Evolutionary conservation across 2,888 invertebrate species (phyloP), one percentile per base, ranked within the genome.

Genomic region (Diplazon laetatorius): DNA sequence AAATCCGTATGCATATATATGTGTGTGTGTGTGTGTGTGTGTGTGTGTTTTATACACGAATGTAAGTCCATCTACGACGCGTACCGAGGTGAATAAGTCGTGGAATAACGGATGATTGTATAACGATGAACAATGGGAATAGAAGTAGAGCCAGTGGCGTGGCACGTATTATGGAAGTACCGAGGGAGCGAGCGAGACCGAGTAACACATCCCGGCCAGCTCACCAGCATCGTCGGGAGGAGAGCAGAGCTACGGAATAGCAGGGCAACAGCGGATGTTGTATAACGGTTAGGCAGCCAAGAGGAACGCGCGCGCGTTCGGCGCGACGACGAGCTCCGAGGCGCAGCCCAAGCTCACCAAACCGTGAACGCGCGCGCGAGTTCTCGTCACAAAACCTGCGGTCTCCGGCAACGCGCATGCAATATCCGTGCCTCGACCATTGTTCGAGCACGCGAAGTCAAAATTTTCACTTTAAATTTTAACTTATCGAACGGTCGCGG

Each of bases 231-330:
- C 48, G 44, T 30, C 59, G 55, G 63, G 65, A 46, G 35, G 70
- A 65, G 30, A 50, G 69, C 68, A 37, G 65, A n/a, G n/a, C 83
- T 84, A 85, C 85, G 85, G 85, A 82, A 85, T 87, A 88, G 87
- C 87, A 87, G 86, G 88, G 85, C 81, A 85, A n/a, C 88, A 90
- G 86, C 91, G 91, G 91, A 91, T 90, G 91, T 91, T 90, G 90
- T 90, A 90, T 91, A 91, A 91, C 91, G 90, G 91, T 90, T 90
- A 91, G 88, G 85, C 90, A 91, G 88, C 90, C 89, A 90, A 90
- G 91, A 90, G 90, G 90, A 91, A 90, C 90, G 89, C 63, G 77
- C 68, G 69, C 79, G 57, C 63, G 77, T 71, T 71, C 79, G 57
- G 63, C 69, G 44, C 50, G 42, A 25, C 18, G 42, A 8, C 44